Evolutionary conservation across 1,140 invertebrate genomes (phyloP), one percentile per base, ranked within the genome.

Genomic region (Coelopa frigida): DNA sequence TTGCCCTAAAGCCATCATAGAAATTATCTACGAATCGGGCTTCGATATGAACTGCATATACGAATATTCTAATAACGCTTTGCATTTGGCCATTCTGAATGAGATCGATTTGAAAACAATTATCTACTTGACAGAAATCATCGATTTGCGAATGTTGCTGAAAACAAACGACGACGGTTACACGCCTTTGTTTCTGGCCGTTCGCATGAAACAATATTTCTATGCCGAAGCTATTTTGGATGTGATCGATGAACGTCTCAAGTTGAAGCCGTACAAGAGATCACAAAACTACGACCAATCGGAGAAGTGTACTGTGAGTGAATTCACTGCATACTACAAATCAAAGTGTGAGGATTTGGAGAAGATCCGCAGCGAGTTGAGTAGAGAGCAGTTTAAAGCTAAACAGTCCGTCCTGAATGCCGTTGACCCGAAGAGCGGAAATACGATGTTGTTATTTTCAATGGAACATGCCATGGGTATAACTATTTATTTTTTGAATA

Each of bases 81-180:
- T 67, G 3, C 63, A 67, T 33, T 33, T 67, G 21, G 58, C 62
- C 0, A 47, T 67, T 10, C 55, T 66, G 2, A 63, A 67, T 38
- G 52, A 66, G 20, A 38, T 61, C n/a, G 35, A 49, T 5, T 14
- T 50, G 3, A 45, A 61, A 8, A 59, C 55, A 2, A 20, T 66
- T 17, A 40, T 27, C 8, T 24, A 53, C 8, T 36, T 67, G 5
- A 52, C 63, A 54, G 35, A 43, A 0, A 11, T 24, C 0, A 61
- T 67, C 5, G 63, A 67, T 29, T 44, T 61, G 11, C 51, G 63
- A 46, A 39, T 59, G 18, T 18, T 67, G 0, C 36, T 59, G 8
- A 46, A 53, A n/a, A 38, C 42, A 6, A 67, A 67, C 23, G 60
- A 67, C 36, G 63, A 66, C 38, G 63, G 63, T 5, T 63, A 63